Base-by-base conservation (phyloP, 2,888 invertebrate species). In the Zygaena filipendulae region DNA sequence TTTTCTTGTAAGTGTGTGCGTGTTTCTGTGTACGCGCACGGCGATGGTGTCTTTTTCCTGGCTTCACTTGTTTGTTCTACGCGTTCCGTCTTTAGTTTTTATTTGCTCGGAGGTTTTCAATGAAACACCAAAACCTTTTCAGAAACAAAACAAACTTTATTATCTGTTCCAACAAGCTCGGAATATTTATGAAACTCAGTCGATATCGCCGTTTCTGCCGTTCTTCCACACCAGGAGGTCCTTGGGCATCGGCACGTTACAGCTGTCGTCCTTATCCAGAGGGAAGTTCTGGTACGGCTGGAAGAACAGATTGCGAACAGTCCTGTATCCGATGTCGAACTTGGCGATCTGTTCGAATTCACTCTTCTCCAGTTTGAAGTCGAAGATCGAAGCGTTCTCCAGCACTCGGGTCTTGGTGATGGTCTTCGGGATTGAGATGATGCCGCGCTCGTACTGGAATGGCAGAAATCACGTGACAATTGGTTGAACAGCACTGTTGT, bases 371-470 rank as follows among this genome's bases (percentile, higher is more conserved):
- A 74, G 39, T 14, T 45, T 36, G 33, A 72, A 72, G 36, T 72
- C 70, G 41, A 72, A 72, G 8, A 72, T 67, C 2, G 59, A 52
- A 0, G 62, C 70, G 42, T 74, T 74, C 28, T 72, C 70, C 1
- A 66, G 3, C 1, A 60, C 52, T 0, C 72, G 44, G 2, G 41
- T 31, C 14, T 52, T 56, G 0, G 70, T 63, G 0, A 66, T 30
- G 0, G 69, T 67, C 34, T 74, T 74, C 3, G 74, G 74, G 3
- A 72, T 50, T 8, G 47, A 44, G 4, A 54, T 40, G 1, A 74
- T 39, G 4, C 61, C 60, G 2, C 69, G 57, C 50, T 74, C 60
- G 36, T 52, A 66, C 72, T 72, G 58, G 26, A 52, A 51, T 25
- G 27, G 21, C 25, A 26, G 6, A 23, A 25, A 24, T n/a, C 2